Conservation (phyloP, 2,113 vertebrate genomes). For the Pollimyrus isidori region DNA sequence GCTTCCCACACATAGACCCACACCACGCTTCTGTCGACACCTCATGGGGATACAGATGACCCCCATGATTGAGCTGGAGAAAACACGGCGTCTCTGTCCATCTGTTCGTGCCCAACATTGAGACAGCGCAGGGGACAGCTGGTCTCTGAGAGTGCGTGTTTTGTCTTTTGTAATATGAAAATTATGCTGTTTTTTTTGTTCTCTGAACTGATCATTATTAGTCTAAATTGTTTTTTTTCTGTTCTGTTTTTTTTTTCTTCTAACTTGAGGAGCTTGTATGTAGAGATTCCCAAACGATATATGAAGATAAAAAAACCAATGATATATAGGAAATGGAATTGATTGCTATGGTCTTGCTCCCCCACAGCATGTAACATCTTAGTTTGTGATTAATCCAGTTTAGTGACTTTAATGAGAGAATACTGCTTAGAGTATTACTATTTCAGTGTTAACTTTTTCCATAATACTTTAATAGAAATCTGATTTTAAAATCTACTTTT, state of each 20-base stretch:
- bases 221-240: neutral
- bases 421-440: neutral
- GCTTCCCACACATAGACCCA: neutral
- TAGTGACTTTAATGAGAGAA: neutral
- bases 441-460: neutral
- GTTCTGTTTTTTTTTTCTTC: neutral
- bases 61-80: conserved; percentile 33
- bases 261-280: neutral
- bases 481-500: neutral
- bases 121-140: conserved; percentile 32
- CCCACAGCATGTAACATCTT: neutral
- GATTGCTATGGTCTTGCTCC: neutral
- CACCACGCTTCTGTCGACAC: conserved; percentile 19
- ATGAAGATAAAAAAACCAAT: neutral
- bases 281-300: neutral
- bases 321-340: neutral
- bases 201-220: neutral
- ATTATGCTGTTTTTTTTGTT: neutral
- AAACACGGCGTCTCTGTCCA: conserved; percentile 45
- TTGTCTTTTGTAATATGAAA: conserved; percentile 1
- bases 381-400: neutral
- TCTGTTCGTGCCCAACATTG: conserved; percentile 34
- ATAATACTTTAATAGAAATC: neutral
- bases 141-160: conserved; percentile 32
- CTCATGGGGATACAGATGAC: conserved; percentile 45